Evolutionary conservation across 2,888 invertebrate genomes (phyloP).

Genomic region (Lasioglossum vierecki): DNA sequence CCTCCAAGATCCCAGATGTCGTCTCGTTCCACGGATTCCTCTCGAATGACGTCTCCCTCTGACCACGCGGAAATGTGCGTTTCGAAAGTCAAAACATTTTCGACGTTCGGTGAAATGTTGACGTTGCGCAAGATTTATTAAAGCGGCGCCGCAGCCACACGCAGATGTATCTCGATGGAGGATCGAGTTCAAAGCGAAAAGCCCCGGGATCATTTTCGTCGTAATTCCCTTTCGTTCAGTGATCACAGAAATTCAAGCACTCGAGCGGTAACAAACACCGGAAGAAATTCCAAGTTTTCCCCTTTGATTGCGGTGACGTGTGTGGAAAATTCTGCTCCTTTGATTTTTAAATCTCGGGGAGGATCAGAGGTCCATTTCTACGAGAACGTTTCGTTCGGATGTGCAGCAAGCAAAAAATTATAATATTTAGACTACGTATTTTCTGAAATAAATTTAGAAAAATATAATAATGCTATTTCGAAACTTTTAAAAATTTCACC

Average conservation of each 20-base stretch:
- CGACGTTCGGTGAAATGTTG: constrained; percentile 12
- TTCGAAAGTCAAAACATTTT: constrained; percentile 44
- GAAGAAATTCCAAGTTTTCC: not conserved
- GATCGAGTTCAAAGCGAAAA: constrained; percentile 3
- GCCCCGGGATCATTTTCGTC: not conserved
- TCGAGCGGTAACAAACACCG: not conserved
- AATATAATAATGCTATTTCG: rapidly evolving
- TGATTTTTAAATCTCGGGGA: not conserved
- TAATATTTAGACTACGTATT: too few relatives aligned
- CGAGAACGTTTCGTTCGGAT: not conserved
- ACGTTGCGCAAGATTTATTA: constrained; percentile 28
- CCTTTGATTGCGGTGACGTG: not conserved
- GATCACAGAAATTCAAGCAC: constrained; percentile 2
- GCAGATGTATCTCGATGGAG: not conserved
- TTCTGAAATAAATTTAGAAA: not conserved
- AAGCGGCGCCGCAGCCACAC: not conserved
- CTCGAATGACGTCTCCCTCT: not conserved
- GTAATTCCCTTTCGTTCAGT: not conserved
- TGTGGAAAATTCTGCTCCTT: not conserved
- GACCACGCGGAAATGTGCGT: constrained; percentile 21
- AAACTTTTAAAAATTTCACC: not conserved
- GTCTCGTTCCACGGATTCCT: constrained; percentile 46
- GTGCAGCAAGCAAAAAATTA: not conserved
- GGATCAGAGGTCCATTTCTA: not conserved
- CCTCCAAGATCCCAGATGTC: constrained; percentile 61